Percentiles rank a stretch among this genome's conserved stretches.
These are phyloP conservation scores for Anoura caudifer DNA, from an alignment of 2,113 vertebrate species.

Conservation along the genomic window DNA sequence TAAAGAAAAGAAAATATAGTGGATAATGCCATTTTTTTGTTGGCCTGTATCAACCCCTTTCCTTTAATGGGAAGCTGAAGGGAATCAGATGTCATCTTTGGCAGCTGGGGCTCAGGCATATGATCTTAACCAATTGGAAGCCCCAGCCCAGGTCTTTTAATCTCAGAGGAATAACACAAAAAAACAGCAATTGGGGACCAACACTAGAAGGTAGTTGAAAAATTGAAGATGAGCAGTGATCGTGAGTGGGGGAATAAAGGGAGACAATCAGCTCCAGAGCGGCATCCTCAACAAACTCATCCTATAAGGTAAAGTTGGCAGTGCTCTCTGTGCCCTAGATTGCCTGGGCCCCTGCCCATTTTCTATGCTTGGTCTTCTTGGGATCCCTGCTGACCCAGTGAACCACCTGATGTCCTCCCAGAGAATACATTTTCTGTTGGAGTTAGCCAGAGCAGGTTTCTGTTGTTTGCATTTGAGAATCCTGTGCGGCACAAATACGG, in stretches of 20 bases:
- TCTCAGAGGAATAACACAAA: neutral
- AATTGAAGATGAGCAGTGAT: neutral
- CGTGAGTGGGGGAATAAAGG: fast-evolving
- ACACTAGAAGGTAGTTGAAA: neutral
- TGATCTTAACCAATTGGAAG: neutral
- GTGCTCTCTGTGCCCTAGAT: neutral
- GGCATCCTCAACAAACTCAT: neutral
- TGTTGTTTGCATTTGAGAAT: slow-evolving; percentile 22
- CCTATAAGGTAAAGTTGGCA: neutral
- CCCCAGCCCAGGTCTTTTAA: neutral
- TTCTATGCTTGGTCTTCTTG: slow-evolving; percentile 1
- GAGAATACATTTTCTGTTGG: slow-evolving; percentile 46
- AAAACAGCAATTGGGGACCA: neutral
- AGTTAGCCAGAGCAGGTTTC: slow-evolving; percentile 34
- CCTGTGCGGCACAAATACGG: neutral
- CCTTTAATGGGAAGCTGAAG: neutral
- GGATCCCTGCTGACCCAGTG: neutral
- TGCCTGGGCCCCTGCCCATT: slow-evolving; percentile 31
- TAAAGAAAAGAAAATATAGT: neutral
- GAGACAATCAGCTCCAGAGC: neutral
- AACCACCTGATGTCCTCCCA: slow-evolving; percentile 9
- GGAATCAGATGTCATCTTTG: neutral
- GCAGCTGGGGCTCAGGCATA: neutral
- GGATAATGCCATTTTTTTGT: neutral
- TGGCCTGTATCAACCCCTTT: neutral